Evolutionary conservation across 37 sponge, comb jelly and placozoan genomes (phyloP).

Genomic region (Ianthella basta): DNA sequence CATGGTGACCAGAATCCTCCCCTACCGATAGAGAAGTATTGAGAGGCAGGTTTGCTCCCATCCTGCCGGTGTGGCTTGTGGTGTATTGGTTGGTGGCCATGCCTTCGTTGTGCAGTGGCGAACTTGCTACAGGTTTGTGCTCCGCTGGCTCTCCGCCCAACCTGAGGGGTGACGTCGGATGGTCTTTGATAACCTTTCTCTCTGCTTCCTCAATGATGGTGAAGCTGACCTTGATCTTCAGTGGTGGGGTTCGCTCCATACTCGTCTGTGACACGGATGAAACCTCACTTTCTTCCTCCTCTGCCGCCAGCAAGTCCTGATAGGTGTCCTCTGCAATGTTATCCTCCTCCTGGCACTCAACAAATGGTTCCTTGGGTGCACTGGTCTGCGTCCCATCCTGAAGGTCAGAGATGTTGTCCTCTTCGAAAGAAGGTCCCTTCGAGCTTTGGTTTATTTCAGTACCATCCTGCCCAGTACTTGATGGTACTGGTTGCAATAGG

Average conservation of each 20-base stretch:
- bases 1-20: too few species aligned
- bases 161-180: not conserved
- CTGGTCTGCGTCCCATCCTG: too few species aligned
- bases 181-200: not conserved
- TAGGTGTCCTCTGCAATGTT: not conserved
- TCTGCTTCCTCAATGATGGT: slow-evolving; percentile 4
- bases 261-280: not conserved
- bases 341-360: not conserved
- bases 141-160: not conserved
- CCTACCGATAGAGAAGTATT: too few species aligned
- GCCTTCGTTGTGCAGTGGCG: not conserved
- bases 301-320: not conserved
- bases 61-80: too few species aligned
- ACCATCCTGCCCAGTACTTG: too few species aligned
- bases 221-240: slow-evolving; percentile 8
- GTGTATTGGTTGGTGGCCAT: too few species aligned
- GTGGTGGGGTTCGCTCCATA: not conserved
- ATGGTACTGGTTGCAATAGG: too few species aligned
- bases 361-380: too few species aligned
- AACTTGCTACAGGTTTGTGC: not conserved
- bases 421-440: too few species aligned
- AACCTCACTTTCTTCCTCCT: not conserved
- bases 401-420: too few species aligned
- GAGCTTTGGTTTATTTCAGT: too few species aligned
- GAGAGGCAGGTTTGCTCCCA: too few species aligned